These are phyloP conservation scores for Polydesmus complanatus DNA, from an alignment of 2,888 invertebrate species.

Conservation along the genomic window DNA sequence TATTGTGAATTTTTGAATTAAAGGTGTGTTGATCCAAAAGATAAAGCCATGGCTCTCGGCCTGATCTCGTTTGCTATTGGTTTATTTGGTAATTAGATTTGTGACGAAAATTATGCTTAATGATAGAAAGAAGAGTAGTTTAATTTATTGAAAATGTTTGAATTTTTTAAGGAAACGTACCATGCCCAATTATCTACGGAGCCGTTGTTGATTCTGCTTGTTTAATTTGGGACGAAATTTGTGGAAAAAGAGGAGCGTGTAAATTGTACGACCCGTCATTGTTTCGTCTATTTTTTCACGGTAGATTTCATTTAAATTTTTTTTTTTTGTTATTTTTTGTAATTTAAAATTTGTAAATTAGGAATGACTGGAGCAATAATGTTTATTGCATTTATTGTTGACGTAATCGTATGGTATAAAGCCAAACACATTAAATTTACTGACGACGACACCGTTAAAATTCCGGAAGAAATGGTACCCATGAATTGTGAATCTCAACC, in stretches of 20 bases:
- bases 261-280: conserved; percentile 72
- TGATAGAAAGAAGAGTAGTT: no score
- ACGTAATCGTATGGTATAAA: conserved; percentile 76
- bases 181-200: conserved; percentile 87
- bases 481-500: conserved; percentile 12
- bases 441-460: conserved; percentile 37
- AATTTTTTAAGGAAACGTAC: conserved; percentile 55
- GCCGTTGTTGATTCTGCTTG: conserved; percentile 85
- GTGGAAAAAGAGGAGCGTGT: conserved; percentile 69
- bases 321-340: not conserved
- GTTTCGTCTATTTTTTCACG: conserved; percentile 71
- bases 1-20: conserved; percentile 4
- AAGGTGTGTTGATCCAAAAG: conserved; percentile 76
- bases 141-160: not conserved
- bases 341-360: conserved; percentile 29
- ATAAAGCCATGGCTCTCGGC: conserved; percentile 88
- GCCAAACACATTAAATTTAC: conserved; percentile 62
- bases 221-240: conserved; percentile 67
- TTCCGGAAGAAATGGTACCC: conserved; percentile 18
- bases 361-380: conserved; percentile 75
- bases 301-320: conserved; percentile 36
- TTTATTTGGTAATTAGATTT: conserved; percentile 48
- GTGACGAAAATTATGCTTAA: not conserved
- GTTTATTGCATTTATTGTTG: conserved; percentile 74
- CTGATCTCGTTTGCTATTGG: conserved; percentile 87